phyloP scores from a whole-genome alignment of 2,113 vertebrate genomes.

The Andinoacara biseriatus region DNA sequence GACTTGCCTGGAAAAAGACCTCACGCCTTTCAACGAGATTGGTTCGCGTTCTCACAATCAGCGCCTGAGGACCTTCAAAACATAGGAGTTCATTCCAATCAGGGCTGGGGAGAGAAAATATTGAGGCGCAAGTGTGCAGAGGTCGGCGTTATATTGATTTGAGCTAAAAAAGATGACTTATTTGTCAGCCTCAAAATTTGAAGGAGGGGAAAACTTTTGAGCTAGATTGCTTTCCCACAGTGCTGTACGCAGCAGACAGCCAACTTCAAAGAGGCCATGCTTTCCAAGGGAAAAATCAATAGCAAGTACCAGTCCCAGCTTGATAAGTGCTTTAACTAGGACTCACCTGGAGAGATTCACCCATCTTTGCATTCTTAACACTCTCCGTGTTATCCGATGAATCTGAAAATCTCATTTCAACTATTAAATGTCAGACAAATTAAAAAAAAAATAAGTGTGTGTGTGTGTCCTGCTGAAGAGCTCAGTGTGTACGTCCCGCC shows the following conservation, averaged over 20 bases:
- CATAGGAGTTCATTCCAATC: slow-evolving; percentile 76
- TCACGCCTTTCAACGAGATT: slow-evolving; percentile 33
- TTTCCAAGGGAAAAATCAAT: slow-evolving; percentile 73
- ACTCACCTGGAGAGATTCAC: slow-evolving; percentile 36
- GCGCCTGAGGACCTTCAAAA: slow-evolving; percentile 43
- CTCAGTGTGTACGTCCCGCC: too few relatives aligned
- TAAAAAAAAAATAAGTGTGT: too few relatives aligned
- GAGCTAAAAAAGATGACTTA: slow-evolving; percentile 69
- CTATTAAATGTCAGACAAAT: not conserved
- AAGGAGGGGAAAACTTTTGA: slow-evolving; percentile 64
- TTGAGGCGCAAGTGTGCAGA: slow-evolving; percentile 42
- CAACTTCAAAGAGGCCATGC: slow-evolving; percentile 60
- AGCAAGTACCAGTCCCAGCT: slow-evolving; percentile 24
- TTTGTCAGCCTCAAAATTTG: slow-evolving; percentile 72
- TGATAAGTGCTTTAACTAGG: slow-evolving; percentile 36
- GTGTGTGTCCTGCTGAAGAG: too few relatives aligned
- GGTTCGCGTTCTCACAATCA: slow-evolving; percentile 62
- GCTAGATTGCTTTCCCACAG: slow-evolving; percentile 72
- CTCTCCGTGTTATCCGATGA: slow-evolving; percentile 8
- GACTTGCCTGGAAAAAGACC: slow-evolving; percentile 42
- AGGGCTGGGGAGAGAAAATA: slow-evolving; percentile 59
- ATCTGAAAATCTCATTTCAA: not conserved
- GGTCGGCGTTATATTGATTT: slow-evolving; percentile 74
- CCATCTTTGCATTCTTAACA: not conserved
- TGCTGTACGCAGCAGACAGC: slow-evolving; percentile 31